Evolutionary conservation across 1,140 invertebrate species (phyloP).

Genomic region (Linepithema humile): DNA sequence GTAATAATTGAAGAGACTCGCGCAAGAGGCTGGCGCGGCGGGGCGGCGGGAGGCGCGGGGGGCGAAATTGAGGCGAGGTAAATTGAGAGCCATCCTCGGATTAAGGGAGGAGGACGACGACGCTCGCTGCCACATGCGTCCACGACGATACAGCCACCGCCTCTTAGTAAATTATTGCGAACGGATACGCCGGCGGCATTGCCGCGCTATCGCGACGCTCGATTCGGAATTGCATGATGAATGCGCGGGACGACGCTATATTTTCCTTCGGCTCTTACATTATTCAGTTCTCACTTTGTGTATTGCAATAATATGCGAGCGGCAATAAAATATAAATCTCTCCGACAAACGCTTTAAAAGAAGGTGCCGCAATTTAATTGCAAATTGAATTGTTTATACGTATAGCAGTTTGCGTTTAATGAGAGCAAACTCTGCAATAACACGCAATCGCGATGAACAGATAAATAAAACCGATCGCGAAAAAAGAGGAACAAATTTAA

Average conservation of each 20-base stretch:
- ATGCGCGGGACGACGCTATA: not conserved
- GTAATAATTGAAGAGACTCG: slow-evolving; percentile 71
- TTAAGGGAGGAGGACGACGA: slow-evolving; percentile 58
- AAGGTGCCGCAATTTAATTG: too few species aligned
- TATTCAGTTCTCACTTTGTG: not conserved
- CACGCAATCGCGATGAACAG: too few species aligned
- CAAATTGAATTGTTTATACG: too few species aligned
- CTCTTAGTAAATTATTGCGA: slow-evolving; percentile 52
- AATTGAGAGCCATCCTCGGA: slow-evolving; percentile 67
- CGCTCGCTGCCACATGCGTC: slow-evolving; percentile 49
- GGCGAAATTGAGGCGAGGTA: slow-evolving; percentile 66
- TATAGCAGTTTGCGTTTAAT: too few species aligned
- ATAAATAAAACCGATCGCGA: too few species aligned
- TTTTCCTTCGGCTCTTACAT: not conserved
- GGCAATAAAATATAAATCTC: too few species aligned
- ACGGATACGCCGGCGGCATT: slow-evolving; percentile 31
- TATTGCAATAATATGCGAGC: not conserved
- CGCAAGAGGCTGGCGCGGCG: not conserved
- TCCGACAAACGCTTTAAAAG: too few species aligned
- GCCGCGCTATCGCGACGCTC: not conserved
- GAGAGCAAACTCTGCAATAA: too few species aligned
- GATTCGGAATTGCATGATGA: not conserved
- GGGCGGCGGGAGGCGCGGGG: not conserved
- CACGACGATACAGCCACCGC: slow-evolving; percentile 8
- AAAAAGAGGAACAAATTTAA: too few species aligned